Percentiles rank a stretch among this genome's conserved stretches.
These are phyloP conservation scores for Agrypnia vestita DNA, from an alignment of 1,140 invertebrate genomes.

Conservation along the genomic window DNA sequence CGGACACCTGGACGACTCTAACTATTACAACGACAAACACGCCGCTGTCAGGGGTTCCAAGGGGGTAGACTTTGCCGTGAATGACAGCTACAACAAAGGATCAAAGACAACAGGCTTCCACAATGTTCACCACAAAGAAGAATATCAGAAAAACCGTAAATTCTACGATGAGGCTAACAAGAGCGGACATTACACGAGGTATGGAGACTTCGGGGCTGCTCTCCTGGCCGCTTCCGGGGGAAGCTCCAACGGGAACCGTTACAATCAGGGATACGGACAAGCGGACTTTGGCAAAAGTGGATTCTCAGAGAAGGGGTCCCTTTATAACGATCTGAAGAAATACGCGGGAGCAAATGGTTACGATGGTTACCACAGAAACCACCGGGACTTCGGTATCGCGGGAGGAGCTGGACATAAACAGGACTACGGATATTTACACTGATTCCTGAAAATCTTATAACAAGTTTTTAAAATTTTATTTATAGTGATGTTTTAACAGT, in stretches of 20 bases:
- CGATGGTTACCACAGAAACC: slow-evolving; percentile 67
- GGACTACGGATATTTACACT: slow-evolving; percentile 59
- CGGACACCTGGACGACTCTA: slow-evolving; percentile 65
- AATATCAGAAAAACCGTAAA: slow-evolving; percentile 81
- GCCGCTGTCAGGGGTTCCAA: slow-evolving; percentile 64
- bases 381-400: slow-evolving; percentile 64
- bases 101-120: slow-evolving; percentile 80
- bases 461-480: too few relatives aligned
- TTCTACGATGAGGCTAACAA: slow-evolving; percentile 81
- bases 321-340: slow-evolving; percentile 67
- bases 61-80: slow-evolving; percentile 68
- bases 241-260: slow-evolving; percentile 72
- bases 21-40: slow-evolving; percentile 66
- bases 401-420: slow-evolving; percentile 60
- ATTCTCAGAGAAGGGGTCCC: slow-evolving; percentile 70
- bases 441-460: background rate
- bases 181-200: slow-evolving; percentile 76
- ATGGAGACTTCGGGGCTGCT: slow-evolving; percentile 72
- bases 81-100: slow-evolving; percentile 76
- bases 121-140: slow-evolving; percentile 81
- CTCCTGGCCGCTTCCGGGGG: slow-evolving; percentile 69
- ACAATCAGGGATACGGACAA: slow-evolving; percentile 70
- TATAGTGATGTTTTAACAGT: too few relatives aligned
- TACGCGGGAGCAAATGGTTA: slow-evolving; percentile 70
- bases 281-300: slow-evolving; percentile 71